Base-by-base conservation (phyloP, 2,888 invertebrate genomes). In the Mellilla xanthometata region DNA sequence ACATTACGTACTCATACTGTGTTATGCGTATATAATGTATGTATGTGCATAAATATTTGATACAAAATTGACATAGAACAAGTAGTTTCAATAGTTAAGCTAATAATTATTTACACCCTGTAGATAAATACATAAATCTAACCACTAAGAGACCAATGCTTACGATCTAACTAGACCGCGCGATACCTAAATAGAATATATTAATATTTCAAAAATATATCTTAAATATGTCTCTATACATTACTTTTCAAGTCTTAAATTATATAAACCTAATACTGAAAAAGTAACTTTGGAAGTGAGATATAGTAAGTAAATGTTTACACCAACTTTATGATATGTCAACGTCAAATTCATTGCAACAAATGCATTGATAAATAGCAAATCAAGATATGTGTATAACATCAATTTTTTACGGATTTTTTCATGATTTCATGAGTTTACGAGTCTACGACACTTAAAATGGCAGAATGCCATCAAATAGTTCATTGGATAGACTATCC, bases 231-330 rank as follows among this genome's bases (percentile, higher is more conserved):
- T 24, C 8, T 68, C 65, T 53, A 75, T 72, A 73, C 71, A 76
- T 80, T 79, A 77, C 77, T 81, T 81, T 79, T 79, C 64, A 63
- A 80, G 77, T 81, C 81, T 83, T 82, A 82, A 77, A 80, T 76
- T 73, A 56, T 57, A 56, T 44, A 60, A 79, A 79, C 76, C 78
- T 84, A 88, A 86, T 85, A 86, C 86, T 86, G 86, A 82, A 83
- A 83, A 80, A 85, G 77, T 76, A 79, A 80, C 68, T 54, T 57
- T 65, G 72, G 79, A 72, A 71, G 69, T 51, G 55, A 59, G 60
- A 54, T 63, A 54, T 59, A n/a, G n/a, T n/a, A n/a, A n/a, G n/a
- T n/a, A 60, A 59, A 72, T 67, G 71, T 72, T 71, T 62, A 75
- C 74, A 78, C 79, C 77, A 81, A 81, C 78, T 70, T 66, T n/a